Conservation (phyloP, 2,113 vertebrate species). For the Miniopterus natalensis region DNA sequence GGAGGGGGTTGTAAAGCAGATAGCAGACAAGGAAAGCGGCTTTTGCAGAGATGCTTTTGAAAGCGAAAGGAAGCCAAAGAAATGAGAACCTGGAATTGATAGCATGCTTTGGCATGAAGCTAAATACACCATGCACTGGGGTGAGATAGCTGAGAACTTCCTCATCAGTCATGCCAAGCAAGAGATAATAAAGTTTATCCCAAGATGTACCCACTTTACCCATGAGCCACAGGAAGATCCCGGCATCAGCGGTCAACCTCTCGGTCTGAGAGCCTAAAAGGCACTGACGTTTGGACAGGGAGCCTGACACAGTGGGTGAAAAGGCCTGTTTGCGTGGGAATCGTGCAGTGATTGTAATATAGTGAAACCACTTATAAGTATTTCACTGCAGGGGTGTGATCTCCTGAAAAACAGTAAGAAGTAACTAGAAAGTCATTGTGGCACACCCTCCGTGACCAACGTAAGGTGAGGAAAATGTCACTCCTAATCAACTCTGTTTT, state of each 20-base stretch:
- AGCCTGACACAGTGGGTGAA: background rate
- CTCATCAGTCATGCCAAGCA: background rate
- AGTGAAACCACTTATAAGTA: background rate
- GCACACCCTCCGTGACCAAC: background rate
- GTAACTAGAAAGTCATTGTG: background rate
- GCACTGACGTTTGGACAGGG: background rate
- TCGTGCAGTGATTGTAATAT: background rate
- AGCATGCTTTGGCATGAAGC: background rate
- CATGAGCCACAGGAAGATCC: background rate
- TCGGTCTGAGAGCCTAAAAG: conserved; percentile 7
- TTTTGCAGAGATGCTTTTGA: conserved; percentile 35
- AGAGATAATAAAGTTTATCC: conserved; percentile 5
- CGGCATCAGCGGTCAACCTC: background rate
- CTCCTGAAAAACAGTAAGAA: background rate
- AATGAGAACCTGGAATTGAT: background rate
- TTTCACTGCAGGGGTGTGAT: background rate
- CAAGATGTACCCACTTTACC: background rate
- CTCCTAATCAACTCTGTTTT: background rate
- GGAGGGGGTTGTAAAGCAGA: background rate
- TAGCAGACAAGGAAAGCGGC: background rate
- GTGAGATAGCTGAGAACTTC: background rate
- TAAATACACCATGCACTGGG: background rate
- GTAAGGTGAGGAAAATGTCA: background rate
- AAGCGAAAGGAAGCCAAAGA: conserved; percentile 59
- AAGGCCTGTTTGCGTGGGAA: background rate